A percentile compares a stretch with the other conserved stretches of the same genome.
These are phyloP conservation scores for Trachemys scripta DNA, from an alignment of 2,113 vertebrate species.

Conservation along the genomic window DNA sequence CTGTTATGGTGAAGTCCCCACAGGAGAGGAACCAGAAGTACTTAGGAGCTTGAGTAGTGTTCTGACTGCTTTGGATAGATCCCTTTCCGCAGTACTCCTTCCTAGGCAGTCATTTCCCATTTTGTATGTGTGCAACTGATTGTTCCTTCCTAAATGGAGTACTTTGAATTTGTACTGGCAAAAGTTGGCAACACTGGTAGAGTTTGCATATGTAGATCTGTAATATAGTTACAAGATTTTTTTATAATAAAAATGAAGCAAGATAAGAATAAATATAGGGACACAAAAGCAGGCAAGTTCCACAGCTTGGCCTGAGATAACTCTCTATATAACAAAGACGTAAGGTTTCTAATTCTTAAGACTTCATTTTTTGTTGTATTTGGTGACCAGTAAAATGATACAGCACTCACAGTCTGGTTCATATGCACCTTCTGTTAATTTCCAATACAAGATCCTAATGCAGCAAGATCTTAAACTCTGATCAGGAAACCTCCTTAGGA, in stretches of 20 bases:
- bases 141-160: too few relatives aligned
- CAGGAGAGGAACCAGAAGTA: too few relatives aligned
- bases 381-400: conserved; percentile 11
- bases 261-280: neutral
- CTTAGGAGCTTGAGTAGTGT: too few relatives aligned
- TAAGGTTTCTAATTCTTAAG: neutral
- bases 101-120: too few relatives aligned
- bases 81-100: too few relatives aligned
- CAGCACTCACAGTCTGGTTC: neutral
- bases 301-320: conserved; percentile 13
- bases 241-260: conserved; percentile 29
- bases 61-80: too few relatives aligned
- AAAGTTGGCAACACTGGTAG: fast-evolving
- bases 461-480: neutral
- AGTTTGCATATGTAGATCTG: neutral
- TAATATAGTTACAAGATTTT: neutral
- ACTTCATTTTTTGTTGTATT: neutral
- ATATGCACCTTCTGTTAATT: neutral
- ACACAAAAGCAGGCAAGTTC: conserved; percentile 11
- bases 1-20: too few relatives aligned
- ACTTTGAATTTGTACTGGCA: neutral
- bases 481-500: neutral
- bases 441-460: fast-evolving
- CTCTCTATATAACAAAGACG: neutral
- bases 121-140: too few relatives aligned